Percentiles rank a stretch among this genome's conserved stretches.
These are phyloP conservation scores for Muricea muricata DNA, from an alignment of 92 coral and sea anemone species.

Conservation along the genomic window DNA sequence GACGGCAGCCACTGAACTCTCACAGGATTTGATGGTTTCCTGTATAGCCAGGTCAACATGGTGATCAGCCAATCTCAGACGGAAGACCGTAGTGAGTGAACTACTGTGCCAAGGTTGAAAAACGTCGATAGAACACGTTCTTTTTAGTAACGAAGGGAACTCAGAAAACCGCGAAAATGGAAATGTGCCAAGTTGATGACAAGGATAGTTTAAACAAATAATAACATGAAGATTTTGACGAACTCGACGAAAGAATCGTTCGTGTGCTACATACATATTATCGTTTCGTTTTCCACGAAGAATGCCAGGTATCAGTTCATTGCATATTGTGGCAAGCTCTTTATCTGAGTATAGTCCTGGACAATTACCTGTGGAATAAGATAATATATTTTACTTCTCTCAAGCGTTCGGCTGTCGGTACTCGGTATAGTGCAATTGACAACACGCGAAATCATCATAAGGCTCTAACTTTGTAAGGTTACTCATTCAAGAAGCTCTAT, in stretches of 20 bases:
- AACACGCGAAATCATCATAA: no score
- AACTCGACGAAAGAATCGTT: conserved; percentile 93
- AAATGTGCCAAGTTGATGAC: conserved; percentile 40
- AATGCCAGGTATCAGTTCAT: conserved; percentile 91
- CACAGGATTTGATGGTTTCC: conserved; percentile 62
- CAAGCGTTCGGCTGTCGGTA: not conserved
- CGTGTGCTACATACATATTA: conserved; percentile 89
- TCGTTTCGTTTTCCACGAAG: conserved; percentile 85
- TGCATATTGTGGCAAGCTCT: conserved; percentile 82
- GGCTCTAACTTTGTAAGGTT: no score
- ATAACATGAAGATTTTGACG: conserved; percentile 86
- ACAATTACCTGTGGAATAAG: conserved; percentile 74
- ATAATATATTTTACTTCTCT: not conserved
- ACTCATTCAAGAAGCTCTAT: no score
- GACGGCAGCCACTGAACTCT: conserved; percentile 77
- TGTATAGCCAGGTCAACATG: conserved; percentile 67
- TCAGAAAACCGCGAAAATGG: conserved; percentile 58
- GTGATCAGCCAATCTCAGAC: not conserved
- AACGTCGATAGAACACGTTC: conserved; percentile 87
- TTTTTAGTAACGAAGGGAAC: conserved; percentile 79
- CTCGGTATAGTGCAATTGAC: not conserved
- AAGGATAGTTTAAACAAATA: conserved; percentile 69
- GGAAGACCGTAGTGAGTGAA: conserved; percentile 78
- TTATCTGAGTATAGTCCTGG: conserved; percentile 84
- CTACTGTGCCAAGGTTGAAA: conserved; percentile 88